Percentiles rank a stretch among this genome's conserved stretches.
Evolutionary conservation across 2,888 invertebrate species (phyloP).

Genomic region (Cenopis cana): DNA sequence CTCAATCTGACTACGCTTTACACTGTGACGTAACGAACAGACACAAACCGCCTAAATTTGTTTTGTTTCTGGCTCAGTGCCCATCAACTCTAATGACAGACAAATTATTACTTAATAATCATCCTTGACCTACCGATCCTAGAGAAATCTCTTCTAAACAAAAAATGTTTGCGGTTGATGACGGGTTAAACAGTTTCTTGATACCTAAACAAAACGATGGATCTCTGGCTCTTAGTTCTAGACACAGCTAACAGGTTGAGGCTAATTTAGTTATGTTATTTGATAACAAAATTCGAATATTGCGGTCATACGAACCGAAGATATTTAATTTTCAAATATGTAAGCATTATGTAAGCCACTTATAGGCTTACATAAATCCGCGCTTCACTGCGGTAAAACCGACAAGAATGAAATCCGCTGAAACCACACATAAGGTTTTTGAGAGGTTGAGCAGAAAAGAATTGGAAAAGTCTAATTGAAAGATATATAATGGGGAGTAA

Average conservation of each 20-base stretch:
- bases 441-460: constrained; percentile 14
- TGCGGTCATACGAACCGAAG: neutral
- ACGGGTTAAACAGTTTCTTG: too few relatives aligned
- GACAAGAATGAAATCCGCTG: constrained; percentile 10
- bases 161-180: too few relatives aligned
- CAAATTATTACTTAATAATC: too few relatives aligned
- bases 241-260: too few relatives aligned
- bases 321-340: constrained; percentile 22
- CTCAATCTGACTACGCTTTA: neutral
- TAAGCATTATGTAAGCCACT: constrained; percentile 8
- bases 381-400: constrained; percentile 20
- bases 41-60: neutral
- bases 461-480: constrained; percentile 39
- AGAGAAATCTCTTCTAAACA: too few relatives aligned
- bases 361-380: constrained; percentile 21
- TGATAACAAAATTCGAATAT: neutral
- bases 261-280: neutral
- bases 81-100: neutral
- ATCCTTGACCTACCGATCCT: too few relatives aligned
- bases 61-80: neutral
- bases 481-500: constrained; percentile 27
- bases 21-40: too few relatives aligned
- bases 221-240: too few relatives aligned
- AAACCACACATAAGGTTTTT: too few relatives aligned
- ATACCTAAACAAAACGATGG: too few relatives aligned